These are phyloP conservation scores for Heliconius aoede DNA, from an alignment of 2,888 invertebrate species.

Conservation along the genomic window DNA sequence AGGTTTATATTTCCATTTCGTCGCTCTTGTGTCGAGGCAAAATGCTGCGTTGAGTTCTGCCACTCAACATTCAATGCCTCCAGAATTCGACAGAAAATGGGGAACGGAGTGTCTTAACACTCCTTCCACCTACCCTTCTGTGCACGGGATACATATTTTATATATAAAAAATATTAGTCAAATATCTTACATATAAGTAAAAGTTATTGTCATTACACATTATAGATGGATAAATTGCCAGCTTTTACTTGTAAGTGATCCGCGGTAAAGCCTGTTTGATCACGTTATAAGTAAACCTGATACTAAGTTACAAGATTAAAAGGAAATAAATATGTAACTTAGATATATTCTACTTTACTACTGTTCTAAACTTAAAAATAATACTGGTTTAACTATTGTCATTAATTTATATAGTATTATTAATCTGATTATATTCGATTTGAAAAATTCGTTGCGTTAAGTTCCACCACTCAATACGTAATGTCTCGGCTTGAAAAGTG, in stretches of 20 bases:
- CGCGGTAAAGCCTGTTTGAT: constrained; percentile 10
- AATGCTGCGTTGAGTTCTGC: too few relatives aligned
- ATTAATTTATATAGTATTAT: too few relatives aligned
- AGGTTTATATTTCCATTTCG: background rate
- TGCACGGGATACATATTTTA: background rate
- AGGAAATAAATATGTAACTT: background rate
- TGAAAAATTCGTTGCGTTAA: too few relatives aligned
- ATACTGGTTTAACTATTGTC: too few relatives aligned
- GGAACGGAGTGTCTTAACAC: background rate
- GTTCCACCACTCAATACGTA: background rate
- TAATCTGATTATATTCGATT: too few relatives aligned
- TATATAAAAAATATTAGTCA: too few relatives aligned
- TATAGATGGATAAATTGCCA: constrained; percentile 5
- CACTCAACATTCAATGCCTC: background rate
- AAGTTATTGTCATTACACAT: background rate
- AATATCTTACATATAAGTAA: background rate
- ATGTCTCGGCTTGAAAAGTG: background rate
- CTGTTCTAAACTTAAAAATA: background rate
- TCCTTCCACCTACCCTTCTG: background rate
- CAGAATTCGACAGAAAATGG: background rate
- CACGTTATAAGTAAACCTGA: constrained; percentile 10
- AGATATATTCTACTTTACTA: background rate
- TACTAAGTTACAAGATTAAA: background rate
- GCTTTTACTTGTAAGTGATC: constrained; percentile 8
- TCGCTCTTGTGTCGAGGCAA: too few relatives aligned